Evolutionary conservation across 2,888 invertebrate species (phyloP).

Genomic region (Cremastinae sp.): DNA sequence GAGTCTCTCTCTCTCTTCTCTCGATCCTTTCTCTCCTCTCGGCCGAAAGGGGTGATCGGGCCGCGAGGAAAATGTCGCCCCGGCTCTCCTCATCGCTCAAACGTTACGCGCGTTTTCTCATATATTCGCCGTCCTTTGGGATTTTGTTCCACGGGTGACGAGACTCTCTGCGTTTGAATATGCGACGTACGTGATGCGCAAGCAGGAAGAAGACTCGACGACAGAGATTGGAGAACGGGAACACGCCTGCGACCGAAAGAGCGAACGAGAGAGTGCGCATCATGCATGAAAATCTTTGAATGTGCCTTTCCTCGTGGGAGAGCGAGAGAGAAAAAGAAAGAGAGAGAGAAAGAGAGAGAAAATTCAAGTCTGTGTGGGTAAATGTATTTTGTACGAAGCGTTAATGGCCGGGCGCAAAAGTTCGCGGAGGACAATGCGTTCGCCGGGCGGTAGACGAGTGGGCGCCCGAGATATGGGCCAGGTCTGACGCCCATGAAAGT

Average conservation of each 20-base stretch:
- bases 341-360: slow-evolving; percentile 43
- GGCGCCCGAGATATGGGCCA: slow-evolving; percentile 77
- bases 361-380: slow-evolving; percentile 64
- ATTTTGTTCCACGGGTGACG: slow-evolving; percentile 3
- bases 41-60: neutral
- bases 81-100: neutral
- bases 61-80: slow-evolving; percentile 18
- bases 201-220: slow-evolving; percentile 44
- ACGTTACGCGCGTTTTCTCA: slow-evolving; percentile 45
- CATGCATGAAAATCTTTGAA: slow-evolving; percentile 17
- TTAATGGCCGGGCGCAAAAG: slow-evolving; percentile 75
- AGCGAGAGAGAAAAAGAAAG: slow-evolving; percentile 57
- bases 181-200: slow-evolving; percentile 45
- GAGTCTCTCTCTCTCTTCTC: slow-evolving; percentile 8
- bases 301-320: neutral
- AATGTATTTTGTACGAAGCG: slow-evolving; percentile 68
- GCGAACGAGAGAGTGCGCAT: slow-evolving; percentile 29
- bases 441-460: slow-evolving; percentile 69
- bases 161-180: slow-evolving; percentile 12
- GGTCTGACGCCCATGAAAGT: slow-evolving; percentile 66
- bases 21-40: slow-evolving; percentile 1
- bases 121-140: neutral
- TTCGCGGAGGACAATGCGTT: slow-evolving; percentile 74
- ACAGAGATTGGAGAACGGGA: slow-evolving; percentile 50
- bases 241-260: slow-evolving; percentile 38